Conservation (phyloP, 2,888 invertebrate genomes). For the Drosophila ochracea region DNA sequence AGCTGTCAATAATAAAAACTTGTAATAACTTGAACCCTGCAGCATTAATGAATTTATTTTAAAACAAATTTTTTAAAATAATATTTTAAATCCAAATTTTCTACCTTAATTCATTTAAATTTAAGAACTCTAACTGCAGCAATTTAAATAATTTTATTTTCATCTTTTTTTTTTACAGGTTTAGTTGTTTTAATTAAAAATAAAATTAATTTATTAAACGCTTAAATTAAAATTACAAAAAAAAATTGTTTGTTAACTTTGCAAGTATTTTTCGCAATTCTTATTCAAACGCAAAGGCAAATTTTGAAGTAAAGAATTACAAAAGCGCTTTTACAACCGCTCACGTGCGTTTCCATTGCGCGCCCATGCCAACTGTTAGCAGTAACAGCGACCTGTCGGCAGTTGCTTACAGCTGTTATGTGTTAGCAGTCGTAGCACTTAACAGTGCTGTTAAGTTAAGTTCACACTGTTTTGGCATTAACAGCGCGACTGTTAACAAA, state of each 20-base stretch:
- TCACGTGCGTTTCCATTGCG: conserved; percentile 41
- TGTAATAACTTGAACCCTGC: not conserved
- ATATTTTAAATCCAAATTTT: not conserved
- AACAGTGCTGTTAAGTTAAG: not conserved
- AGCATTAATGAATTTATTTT: not conserved
- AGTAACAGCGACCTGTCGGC: conserved; percentile 5
- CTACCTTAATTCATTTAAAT: not conserved
- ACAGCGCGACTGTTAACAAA: conserved; percentile 13
- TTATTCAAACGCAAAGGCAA: not conserved
- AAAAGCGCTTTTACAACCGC: not conserved
- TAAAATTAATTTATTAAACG: not conserved
- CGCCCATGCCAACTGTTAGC: conserved; percentile 30
- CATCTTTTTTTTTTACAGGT: rapidly evolving
- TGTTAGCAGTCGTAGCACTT: not conserved
- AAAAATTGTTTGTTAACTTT: not conserved
- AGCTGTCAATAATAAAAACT: not conserved
- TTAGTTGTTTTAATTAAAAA: not conserved
- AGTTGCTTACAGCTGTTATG: conserved; percentile 1
- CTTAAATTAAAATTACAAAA: not conserved
- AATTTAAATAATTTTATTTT: not conserved
- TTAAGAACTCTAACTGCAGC: not conserved
- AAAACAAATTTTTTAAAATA: not conserved
- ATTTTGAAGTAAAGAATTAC: not conserved
- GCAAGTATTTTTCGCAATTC: not conserved
- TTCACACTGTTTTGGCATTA: not conserved